These are phyloP conservation scores for Pelmatolapia mariae DNA, from an alignment of 2,113 vertebrate species.

Conservation along the genomic window DNA sequence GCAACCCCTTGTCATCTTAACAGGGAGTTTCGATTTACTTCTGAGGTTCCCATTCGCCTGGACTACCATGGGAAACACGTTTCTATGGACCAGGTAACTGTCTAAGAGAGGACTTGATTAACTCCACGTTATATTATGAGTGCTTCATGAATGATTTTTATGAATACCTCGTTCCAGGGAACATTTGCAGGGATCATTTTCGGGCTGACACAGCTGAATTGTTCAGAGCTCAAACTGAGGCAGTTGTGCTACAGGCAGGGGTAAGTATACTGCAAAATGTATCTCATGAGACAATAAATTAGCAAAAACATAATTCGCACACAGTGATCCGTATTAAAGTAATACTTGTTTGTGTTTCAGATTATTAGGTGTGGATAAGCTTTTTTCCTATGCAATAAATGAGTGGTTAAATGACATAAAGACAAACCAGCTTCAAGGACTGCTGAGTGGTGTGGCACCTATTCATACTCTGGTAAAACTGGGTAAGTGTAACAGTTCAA, in stretches of 20 bases:
- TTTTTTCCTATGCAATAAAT: constrained; percentile 90
- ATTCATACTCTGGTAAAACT: constrained; percentile 95
- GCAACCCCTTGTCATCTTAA: neutral
- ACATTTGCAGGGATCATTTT: constrained; percentile 96
- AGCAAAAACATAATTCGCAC: accelerated
- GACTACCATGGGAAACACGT: constrained; percentile 98
- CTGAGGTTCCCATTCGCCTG: constrained; percentile 93
- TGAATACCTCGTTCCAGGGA: constrained; percentile 71
- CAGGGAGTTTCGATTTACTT: constrained; percentile 96
- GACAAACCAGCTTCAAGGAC: constrained; percentile 94
- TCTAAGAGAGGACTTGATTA: neutral
- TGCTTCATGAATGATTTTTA: neutral
- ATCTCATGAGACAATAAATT: neutral
- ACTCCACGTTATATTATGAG: neutral
- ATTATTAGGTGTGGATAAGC: constrained; percentile 91
- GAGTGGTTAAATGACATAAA: constrained; percentile 97
- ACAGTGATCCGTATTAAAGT: neutral
- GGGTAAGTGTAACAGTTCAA: constrained; percentile 71
- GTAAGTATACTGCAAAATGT: constrained; percentile 56
- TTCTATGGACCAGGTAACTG: constrained; percentile 76
- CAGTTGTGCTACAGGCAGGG: constrained; percentile 93
- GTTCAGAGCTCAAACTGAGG: constrained; percentile 92
- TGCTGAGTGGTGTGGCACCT: constrained; percentile 93
- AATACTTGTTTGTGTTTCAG: constrained; percentile 61
- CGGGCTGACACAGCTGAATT: constrained; percentile 93